Base-by-base conservation (phyloP, 2,797 vertebrate genomes). In the Masticophis lateralis region DNA sequence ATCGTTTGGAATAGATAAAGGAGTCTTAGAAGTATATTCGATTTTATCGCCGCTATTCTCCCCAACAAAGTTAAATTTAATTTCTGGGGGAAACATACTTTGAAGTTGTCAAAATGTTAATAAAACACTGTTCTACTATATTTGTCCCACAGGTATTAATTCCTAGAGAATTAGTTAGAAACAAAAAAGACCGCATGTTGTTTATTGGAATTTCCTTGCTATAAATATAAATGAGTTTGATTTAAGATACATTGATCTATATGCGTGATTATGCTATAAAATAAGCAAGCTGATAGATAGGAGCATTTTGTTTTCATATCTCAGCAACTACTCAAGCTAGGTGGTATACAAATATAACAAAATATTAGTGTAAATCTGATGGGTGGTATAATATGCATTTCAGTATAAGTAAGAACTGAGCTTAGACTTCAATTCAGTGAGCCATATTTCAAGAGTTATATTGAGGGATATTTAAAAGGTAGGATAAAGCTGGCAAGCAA, bases 251-350 rank as follows among this genome's bases (percentile, higher is more conserved):
- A 92, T 86, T 1, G 10, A 93, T 95, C 56, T 90, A 27, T n/a
- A 63, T 51, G 55, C 92, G 93, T 95, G 32, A 90, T 55, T 90
- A 25, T 89, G 87, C 86, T 93, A 51, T 88, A 88, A 92, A 93
- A 16, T n/a, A 56, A 66, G 89, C 74, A 94, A 95, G 83, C 16
- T 94, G 95, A 90, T n/a, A 94, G 69, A 93, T 94, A 56, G 53
- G 43, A 95, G 93, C 60, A 63, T 88, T 92, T 90, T 92, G 94
- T 88, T 94, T 94, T 61, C 0, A 1, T 88, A 93, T 95, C 92
- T 91, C 57, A 95, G 87, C 57, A 96, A 96, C 95, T 95, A 92
- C 90, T 95, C 90, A 92, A 93, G 27, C 90, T 96, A 91, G 94
- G 86, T 93, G 20, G 91, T 94, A 25, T 90, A 93, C 89, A 92